Evolutionary conservation across 2,888 invertebrate species (phyloP), one percentile per base, ranked within the genome.

Genomic region (Troides aeacus): DNA sequence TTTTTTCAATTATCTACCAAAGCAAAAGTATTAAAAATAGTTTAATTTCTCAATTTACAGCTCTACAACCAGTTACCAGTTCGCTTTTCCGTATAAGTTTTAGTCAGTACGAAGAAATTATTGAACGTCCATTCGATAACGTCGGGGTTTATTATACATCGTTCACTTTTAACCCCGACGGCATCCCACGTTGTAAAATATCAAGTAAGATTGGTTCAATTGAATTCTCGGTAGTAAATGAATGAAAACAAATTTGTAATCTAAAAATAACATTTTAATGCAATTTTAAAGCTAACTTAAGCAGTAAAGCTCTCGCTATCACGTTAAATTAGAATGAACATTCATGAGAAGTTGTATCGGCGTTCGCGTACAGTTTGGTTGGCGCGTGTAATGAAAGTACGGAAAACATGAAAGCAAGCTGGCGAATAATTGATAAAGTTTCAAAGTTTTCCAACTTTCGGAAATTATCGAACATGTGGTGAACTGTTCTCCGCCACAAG

Each of bases 351-450:
- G 21, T 57, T 21, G 21, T 57, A 21, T 21, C 6, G 8, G 8
- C 21, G 57, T 57, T 57, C 57, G 57, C 21, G 18, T 18, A 57
- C 57, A 21, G 23, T 21, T 23, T 57, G n/a, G 23, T 57, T 57
- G n/a, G 50, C 17, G 21, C n/a, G 7, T 21, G 18, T 6, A 57
- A 57, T 23, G 12, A 21, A 21, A 57, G 23, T 57, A 6, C n/a
- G 6, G 57, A 57, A 57, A 57, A 57, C 57, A 57, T 57, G 18
- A 2, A 57, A 57, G 21, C 57, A 57, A 12, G 57, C 21, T 18
- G 57, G 57, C 21, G 57, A 64, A 30, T 57, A 56, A 57, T 42
- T 39, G 56, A 21, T 17, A 64, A 39, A 64, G 39, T 56, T 64
- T 21, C 10, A 23, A 57, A n/a, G 8, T 57, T 57, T 57, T 2